Conservation (phyloP, 2,113 vertebrate genomes). For the Callospermophilus lateralis region DNA sequence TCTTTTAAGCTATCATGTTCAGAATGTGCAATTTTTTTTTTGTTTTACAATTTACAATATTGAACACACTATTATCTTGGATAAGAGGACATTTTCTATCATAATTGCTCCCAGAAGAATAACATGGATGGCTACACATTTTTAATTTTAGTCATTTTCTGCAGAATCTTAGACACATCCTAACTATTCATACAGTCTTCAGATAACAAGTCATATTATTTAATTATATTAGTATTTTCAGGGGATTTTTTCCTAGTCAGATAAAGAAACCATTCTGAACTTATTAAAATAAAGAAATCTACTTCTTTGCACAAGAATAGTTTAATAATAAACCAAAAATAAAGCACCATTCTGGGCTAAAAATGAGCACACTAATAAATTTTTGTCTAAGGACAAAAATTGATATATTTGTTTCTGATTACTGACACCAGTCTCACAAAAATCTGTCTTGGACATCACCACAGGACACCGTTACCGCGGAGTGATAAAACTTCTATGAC, state of each 20-base stretch:
- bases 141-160: constrained; percentile 36
- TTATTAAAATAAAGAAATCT: constrained; percentile 51
- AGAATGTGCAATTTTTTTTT: not conserved
- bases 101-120: constrained; percentile 3
- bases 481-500: not conserved
- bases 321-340: constrained; percentile 36
- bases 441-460: not conserved
- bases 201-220: constrained; percentile 19
- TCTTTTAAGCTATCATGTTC: not conserved
- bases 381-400: not conserved
- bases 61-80: not conserved
- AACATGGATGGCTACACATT: not conserved
- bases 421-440: not conserved
- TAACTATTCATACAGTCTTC: constrained; percentile 3
- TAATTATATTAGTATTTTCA: constrained; percentile 45
- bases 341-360: not conserved
- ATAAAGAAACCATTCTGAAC: not conserved
- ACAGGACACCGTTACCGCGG: not conserved
- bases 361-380: constrained; percentile 44
- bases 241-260: constrained; percentile 3
- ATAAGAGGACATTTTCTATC: not conserved
- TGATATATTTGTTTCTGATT: constrained; percentile 9
- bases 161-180: not conserved
- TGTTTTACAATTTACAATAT: constrained; percentile 25
- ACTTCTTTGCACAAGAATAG: not conserved